Evolutionary conservation across 2,113 vertebrate genomes (phyloP).

Genomic region (Daphoenositta chrysoptera): DNA sequence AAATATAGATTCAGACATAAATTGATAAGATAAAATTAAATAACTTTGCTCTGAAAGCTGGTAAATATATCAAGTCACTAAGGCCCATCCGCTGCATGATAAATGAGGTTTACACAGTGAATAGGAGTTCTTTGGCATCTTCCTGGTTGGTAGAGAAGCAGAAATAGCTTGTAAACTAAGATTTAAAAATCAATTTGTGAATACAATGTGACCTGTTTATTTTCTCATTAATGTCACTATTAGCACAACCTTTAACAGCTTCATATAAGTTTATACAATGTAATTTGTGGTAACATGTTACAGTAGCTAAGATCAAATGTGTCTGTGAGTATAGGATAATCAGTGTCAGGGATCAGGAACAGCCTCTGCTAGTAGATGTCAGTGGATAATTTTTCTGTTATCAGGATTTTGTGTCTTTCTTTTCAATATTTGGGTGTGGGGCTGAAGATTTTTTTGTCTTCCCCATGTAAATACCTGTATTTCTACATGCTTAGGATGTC

Average conservation of each 20-base stretch:
- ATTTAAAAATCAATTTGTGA: constrained; percentile 8
- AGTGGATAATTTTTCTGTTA: not conserved
- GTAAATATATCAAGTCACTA: constrained; percentile 25
- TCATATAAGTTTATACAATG: not conserved
- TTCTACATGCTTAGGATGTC: not conserved
- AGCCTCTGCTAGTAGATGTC: not conserved
- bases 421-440: not conserved
- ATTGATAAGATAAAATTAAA: constrained; percentile 35
- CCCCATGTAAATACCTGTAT: not conserved
- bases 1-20: constrained; percentile 28
- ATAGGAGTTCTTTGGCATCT: not conserved
- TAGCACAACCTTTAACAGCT: not conserved
- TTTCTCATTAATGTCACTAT: constrained; percentile 17
- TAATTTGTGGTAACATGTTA: not conserved
- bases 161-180: constrained; percentile 14
- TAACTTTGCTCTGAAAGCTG: constrained; percentile 39
- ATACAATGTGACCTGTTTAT: constrained; percentile 5
- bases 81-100: not conserved
- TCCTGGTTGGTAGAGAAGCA: constrained; percentile 32
- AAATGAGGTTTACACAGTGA: not conserved
- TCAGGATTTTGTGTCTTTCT: not conserved
- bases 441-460: not conserved
- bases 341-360: not conserved
- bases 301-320: not conserved
- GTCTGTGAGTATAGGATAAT: not conserved